phyloP scores from a whole-genome alignment of 2,888 invertebrate genomes.

The Mongoloraphidia duomilia region DNA sequence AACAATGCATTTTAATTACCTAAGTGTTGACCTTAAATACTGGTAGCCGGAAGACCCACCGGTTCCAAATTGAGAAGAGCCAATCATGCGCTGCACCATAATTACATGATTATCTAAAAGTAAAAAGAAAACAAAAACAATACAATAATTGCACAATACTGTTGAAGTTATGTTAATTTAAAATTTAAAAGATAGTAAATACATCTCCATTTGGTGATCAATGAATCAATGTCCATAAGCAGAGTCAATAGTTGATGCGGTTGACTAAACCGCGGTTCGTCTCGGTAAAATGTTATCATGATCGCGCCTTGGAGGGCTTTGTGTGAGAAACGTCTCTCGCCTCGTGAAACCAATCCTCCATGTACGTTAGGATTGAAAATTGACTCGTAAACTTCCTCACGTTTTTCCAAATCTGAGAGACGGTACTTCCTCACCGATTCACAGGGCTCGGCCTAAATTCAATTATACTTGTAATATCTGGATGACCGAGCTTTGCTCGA shows the following conservation, averaged over 20 bases:
- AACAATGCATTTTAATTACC: conserved; percentile 42
- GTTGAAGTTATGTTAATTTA: too few relatives aligned
- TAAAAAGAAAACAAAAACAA: not conserved
- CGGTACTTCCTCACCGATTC: conserved; percentile 49
- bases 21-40: conserved; percentile 88
- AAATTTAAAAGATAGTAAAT: conserved; percentile 30
- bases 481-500: too few relatives aligned
- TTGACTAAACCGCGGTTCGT: conserved; percentile 94
- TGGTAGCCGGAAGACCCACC: conserved; percentile 98
- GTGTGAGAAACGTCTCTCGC: conserved; percentile 80
- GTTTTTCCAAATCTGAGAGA: conserved; percentile 60
- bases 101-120: conserved; percentile 89
- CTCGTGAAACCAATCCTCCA: conserved; percentile 66
- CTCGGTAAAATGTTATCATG: conserved; percentile 93
- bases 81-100: conserved; percentile 98
- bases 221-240: conserved; percentile 95
- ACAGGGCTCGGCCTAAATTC: conserved; percentile 39
- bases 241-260: conserved; percentile 89
- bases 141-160: too few relatives aligned
- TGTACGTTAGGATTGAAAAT: conserved; percentile 79
- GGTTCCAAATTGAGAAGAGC: conserved; percentile 88
- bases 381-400: conserved; percentile 73
- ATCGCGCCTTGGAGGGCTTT: conserved; percentile 91
- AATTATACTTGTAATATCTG: not conserved
- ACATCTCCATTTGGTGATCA: conserved; percentile 99